Conservation (phyloP, 2,888 invertebrate species). For the Bruchidius siliquastri region DNA sequence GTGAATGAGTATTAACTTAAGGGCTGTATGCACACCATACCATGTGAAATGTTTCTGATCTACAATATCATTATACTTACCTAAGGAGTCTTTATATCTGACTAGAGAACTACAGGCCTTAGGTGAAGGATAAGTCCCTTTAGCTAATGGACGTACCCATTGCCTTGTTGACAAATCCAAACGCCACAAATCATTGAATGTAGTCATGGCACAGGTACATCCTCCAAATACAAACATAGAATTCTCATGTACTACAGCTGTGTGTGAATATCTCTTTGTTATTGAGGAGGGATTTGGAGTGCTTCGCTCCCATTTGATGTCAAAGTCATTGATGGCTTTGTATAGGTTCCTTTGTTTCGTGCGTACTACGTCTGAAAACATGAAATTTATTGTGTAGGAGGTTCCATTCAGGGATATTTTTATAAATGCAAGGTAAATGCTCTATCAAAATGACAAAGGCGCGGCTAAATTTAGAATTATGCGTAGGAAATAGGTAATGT, state of each 20-base stretch:
- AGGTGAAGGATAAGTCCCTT: conserved; percentile 89
- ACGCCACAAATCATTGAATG: conserved; percentile 95
- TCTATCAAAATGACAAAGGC: not conserved
- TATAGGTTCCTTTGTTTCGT: conserved; percentile 70
- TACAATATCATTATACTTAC: conserved; percentile 48
- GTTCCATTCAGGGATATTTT: not conserved
- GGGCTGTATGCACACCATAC: too few species aligned
- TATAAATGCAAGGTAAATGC: not conserved
- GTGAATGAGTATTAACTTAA: too few species aligned
- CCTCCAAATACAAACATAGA: conserved; percentile 96
- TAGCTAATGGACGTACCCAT: conserved; percentile 80
- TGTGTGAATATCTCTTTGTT: conserved; percentile 87
- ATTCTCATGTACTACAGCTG: conserved; percentile 77
- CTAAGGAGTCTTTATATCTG: conserved; percentile 73
- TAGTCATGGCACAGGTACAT: conserved; percentile 88
- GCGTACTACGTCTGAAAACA: conserved; percentile 68
- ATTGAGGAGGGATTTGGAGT: conserved; percentile 67
- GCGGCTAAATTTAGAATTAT: conserved; percentile 23
- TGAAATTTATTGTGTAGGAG: not conserved
- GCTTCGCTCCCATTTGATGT: conserved; percentile 69
- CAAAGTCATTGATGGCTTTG: conserved; percentile 71
- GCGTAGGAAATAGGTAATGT: conserved; percentile 14
- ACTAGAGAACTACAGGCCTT: conserved; percentile 93
- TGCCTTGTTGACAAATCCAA: conserved; percentile 80
- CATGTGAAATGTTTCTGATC: too few species aligned